Evolutionary conservation across 1,140 invertebrate species (phyloP), one percentile per base, ranked within the genome.

Genomic region (Cotesia vestalis): DNA sequence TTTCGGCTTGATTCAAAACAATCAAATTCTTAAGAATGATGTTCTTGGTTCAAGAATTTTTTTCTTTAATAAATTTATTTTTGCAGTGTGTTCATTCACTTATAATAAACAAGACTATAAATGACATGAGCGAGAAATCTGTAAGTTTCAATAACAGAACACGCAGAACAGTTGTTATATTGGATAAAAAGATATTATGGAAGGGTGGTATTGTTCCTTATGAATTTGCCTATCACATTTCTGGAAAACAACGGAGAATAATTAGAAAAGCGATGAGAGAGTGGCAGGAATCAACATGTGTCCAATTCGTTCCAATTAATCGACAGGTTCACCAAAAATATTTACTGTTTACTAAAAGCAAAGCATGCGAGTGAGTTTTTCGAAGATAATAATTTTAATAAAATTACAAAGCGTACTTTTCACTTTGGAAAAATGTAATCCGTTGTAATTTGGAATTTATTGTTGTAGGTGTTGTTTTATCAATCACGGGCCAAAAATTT

Each of bases 231-330:
- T 92, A 94, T 2, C 98, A 98, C 86, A 99, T 99, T 84, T 96
- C 95, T 77, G 97, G 98, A 4, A 91, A 93, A 0, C 96, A 99
- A 86, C 98, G 98, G 84, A 96, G 97, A 0, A 88, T 99, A 2
- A 99, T 99, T 88, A 98, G 98, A 79, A 95, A 98, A 80, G 98
- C 98, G 3, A 99, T 99, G 98, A 88, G 96, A 27, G 97, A 99
- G 83, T 99, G 98, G 98, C 97, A 99, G 86, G 99, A 99, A 84
- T 96, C 94, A 78, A 99, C 98, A 0, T 99, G 98, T 85, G 94
- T 99, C 46, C 97, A 98, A 79, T 99, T 99, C 82, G 96, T 99
- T 2, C 96, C 99, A 84, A 89, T 94, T 53, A 91, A 92, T 59
- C 89, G 92, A 0, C 90, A 91, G 74, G 91, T 97, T 68, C 95